These are phyloP conservation scores for Acanthisitta chloris DNA, from an alignment of 2,113 vertebrate genomes.

Conservation along the genomic window DNA sequence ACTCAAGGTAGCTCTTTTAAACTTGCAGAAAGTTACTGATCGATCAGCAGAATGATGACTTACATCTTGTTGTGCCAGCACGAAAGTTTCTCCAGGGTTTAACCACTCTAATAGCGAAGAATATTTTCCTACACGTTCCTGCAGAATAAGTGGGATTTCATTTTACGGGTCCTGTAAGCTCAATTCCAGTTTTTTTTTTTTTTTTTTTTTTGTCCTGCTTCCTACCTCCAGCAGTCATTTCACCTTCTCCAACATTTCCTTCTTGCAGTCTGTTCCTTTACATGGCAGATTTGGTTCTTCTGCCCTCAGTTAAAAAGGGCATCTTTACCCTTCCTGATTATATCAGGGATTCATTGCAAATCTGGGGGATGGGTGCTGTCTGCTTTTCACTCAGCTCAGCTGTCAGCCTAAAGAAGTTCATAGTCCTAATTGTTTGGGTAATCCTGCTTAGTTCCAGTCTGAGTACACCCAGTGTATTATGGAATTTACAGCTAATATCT, in stretches of 20 bases:
- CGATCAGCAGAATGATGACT: neutral
- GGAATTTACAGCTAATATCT: neutral
- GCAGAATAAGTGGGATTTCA: neutral
- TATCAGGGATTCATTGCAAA: neutral
- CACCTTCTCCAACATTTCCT: neutral
- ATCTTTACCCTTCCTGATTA: neutral
- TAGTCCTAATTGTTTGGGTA: neutral
- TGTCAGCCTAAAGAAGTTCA: neutral
- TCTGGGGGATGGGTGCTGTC: fast-evolving
- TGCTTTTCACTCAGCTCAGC: neutral
- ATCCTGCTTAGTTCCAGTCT: neutral
- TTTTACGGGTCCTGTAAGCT: neutral
- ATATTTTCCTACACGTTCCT: neutral
- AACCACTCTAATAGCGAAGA: neutral
- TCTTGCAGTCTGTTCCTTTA: neutral
- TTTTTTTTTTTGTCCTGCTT: neutral
- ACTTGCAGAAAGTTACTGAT: neutral
- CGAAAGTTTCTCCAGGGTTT: neutral
- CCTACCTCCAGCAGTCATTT: neutral
- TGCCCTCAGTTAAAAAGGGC: neutral
- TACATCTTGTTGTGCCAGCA: neutral
- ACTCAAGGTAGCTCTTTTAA: neutral
- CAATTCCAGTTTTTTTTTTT: neutral
- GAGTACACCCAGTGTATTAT: neutral
- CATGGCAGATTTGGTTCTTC: neutral